Base-by-base conservation (phyloP, 2,888 invertebrate genomes). In the Lagria hirta region DNA sequence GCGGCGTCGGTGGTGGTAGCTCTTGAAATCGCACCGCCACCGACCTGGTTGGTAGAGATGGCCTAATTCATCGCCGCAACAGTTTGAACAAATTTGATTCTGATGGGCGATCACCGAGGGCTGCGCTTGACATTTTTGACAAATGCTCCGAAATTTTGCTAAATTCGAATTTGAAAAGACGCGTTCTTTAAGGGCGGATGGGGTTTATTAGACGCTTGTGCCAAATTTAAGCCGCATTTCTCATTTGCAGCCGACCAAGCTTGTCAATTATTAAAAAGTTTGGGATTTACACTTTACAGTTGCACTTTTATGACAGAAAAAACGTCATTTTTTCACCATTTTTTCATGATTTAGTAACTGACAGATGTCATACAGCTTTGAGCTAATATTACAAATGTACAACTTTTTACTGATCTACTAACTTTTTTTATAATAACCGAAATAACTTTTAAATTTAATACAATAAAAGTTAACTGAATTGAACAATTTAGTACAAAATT, bases 61-160 rank as follows among this genome's bases (percentile, higher is more conserved):
- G 27, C 27, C 28, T 17, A 32, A 42, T 37, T 32, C 23, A 7
- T 20, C 22, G 8, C 37, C 42, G 42, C 46, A 52, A 54, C 58
- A 57, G 61, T 54, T 57, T 51, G 58, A 36, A 55, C 50, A 57
- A 58, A 63, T 63, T 55, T 52, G 49, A 51, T 51, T 58, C 56
- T 56, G 56, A 64, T 62, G 49, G 52, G 42, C 53, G 53, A 53
- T 54, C 51, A 49, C 37, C 41, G 47, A 21, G 48, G 52, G 55
- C 51, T 64, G 62, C 55, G 41, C 42, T 49, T 60, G 64, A 58
- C 64, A 44, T 55, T 62, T 63, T 61, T 65, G 65, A 64, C 61
- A 60, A 64, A 64, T 64, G 58, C 49, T 51, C 44, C 44, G 27
- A 36, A 33, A 43, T 35, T 46, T 28, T 21, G n/a, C 52, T 53